Base-by-base conservation (phyloP, 2,888 invertebrate genomes). In the Prosopocoilus inquinatus region DNA sequence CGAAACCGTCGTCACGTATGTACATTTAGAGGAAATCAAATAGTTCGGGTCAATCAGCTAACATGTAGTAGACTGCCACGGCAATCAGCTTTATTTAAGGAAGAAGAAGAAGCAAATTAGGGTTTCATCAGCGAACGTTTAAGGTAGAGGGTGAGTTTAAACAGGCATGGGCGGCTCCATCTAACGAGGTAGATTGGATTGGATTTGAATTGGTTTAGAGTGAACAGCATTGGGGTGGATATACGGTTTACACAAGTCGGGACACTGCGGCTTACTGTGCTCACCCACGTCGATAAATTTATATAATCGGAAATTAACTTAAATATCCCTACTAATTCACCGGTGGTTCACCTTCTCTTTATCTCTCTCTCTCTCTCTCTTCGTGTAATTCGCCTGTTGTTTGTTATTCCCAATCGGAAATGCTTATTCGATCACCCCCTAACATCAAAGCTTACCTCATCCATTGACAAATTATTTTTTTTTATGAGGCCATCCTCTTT, bases 151-250 rank as follows among this genome's bases (percentile, higher is more conserved):
- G 41, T 67, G 70, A 72, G 70, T 73, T 73, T 71, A 72, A 73
- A 73, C 72, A 72, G 70, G 70, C 67, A 70, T 68, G 72, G 72
- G 75, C 70, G 74, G 73, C 70, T 63, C 68, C 64, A 64, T 62
- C 72, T 74, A 74, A 75, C 74, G 75, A 74, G 73, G 67, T 66
- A 69, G 72, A 75, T 74, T 74, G 71, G 73, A 75, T 75, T 73
- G 70, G 73, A 74, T 74, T 75, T 74, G 74, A 75, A 75, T 75
- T 70, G 73, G 72, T 74, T 72, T 72, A 70, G 73, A 74, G 72
- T 71, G 73, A 74, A 73, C 73, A 73, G 68, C 72, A 65, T 69
- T 70, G 70, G 72, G 73, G 73, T 70, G 73, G 73, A 71, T 71
- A 70, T 67, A 70, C 66, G 67, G 67, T 69, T 70, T 69, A 63